These are phyloP conservation scores for Melanotaenia maccullochi DNA, from an alignment of 2,797 vertebrate species.

Conservation along the genomic window DNA sequence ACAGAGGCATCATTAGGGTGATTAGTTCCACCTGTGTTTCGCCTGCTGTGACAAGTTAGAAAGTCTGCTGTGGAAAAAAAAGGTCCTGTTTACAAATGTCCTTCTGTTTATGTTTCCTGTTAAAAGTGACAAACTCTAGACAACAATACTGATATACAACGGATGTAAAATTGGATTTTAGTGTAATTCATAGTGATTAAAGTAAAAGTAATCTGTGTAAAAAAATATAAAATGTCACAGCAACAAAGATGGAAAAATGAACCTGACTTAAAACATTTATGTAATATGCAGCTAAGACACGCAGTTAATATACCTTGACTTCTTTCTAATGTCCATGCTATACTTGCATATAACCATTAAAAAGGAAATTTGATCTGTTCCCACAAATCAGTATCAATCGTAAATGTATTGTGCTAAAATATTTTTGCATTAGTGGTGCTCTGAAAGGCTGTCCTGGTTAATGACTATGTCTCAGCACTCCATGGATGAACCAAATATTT, in stretches of 20 bases:
- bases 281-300: neutral
- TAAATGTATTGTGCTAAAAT: neutral
- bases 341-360: neutral
- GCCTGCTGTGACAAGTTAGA: constrained; percentile 19
- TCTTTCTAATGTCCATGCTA: neutral
- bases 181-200: neutral
- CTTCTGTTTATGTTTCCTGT: constrained; percentile 1
- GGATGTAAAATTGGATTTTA: neutral
- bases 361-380: neutral
- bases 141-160: neutral
- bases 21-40: constrained; percentile 45
- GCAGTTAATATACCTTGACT: neutral
- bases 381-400: neutral
- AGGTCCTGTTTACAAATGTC: neutral
- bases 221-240: neutral
- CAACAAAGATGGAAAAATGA: neutral
- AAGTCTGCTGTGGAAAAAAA: neutral
- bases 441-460: neutral
- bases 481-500: neutral
- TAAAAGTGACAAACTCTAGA: constrained; percentile 6
- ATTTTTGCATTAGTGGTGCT: neutral
- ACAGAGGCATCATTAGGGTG: constrained; percentile 39
- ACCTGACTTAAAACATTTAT: too few species aligned
- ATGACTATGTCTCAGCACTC: neutral
- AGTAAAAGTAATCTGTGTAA: neutral